These are phyloP conservation scores for Kryptolebias ocellatus DNA, from an alignment of 2,797 vertebrate genomes.

Conservation along the genomic window DNA sequence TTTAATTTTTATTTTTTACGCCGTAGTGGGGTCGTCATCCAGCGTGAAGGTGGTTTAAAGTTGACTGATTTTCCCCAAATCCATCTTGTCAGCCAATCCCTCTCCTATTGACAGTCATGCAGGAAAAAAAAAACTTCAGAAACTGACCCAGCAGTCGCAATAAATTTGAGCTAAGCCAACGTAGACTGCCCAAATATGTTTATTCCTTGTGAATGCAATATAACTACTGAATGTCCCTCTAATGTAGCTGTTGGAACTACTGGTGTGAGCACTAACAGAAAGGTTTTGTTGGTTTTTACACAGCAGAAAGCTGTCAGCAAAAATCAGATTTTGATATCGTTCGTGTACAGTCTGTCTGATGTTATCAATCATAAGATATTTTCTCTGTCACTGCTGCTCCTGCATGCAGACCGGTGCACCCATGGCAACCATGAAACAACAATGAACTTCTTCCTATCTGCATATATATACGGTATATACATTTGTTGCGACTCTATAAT, in stretches of 20 bases:
- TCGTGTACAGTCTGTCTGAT: slow-evolving; percentile 7
- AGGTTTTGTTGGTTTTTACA: background rate
- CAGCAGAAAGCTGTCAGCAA: background rate
- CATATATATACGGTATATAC: background rate
- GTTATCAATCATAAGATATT: slow-evolving; percentile 1
- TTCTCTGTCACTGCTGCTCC: background rate
- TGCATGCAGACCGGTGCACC: background rate
- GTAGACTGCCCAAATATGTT: background rate
- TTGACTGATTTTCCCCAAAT: no score
- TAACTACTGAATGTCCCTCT: no score
- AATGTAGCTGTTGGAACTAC: no score
- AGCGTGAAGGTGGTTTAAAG: no score
- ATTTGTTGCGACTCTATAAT: slow-evolving; percentile 18
- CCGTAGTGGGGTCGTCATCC: no score
- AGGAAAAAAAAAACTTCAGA: no score
- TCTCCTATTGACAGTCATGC: no score
- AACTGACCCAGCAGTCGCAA: no score
- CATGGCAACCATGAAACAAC: slow-evolving; percentile 1
- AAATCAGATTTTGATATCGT: background rate
- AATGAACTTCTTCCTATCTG: background rate
- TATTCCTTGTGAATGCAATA: background rate
- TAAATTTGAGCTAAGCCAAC: no score
- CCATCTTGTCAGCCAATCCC: no score
- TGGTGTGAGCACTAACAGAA: no score
- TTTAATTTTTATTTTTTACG: no score